Evolutionary conservation across 2,797 vertebrate genomes (phyloP).

Genomic region (Oreonectes daqikongensis): DNA sequence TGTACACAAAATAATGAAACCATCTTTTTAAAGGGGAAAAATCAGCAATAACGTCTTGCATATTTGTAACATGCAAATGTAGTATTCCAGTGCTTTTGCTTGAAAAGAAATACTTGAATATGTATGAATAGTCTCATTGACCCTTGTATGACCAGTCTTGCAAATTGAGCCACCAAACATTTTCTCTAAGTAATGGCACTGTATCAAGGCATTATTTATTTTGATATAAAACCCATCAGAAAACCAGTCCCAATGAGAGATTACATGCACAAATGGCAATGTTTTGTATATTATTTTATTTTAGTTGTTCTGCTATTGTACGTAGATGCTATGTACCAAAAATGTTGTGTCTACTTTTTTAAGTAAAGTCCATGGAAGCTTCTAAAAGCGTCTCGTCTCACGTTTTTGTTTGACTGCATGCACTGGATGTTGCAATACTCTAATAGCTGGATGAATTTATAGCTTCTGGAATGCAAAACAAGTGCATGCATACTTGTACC

Average conservation of each 20-base stretch:
- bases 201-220: slow-evolving; percentile 96
- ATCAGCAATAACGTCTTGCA: slow-evolving; percentile 66
- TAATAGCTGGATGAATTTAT: neutral
- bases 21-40: slow-evolving; percentile 60
- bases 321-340: slow-evolving; percentile 82
- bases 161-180: slow-evolving; percentile 65
- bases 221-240: slow-evolving; percentile 74
- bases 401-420: too few species aligned
- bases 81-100: slow-evolving; percentile 80
- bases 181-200: slow-evolving; percentile 86
- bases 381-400: slow-evolving; percentile 46
- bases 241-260: slow-evolving; percentile 72
- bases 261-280: slow-evolving; percentile 67
- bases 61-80: slow-evolving; percentile 73
- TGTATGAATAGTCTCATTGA: slow-evolving; percentile 68
- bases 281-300: slow-evolving; percentile 72
- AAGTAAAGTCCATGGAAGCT: slow-evolving; percentile 61
- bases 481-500: neutral
- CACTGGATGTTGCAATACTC: neutral
- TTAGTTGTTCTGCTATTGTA: slow-evolving; percentile 75
- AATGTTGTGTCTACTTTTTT: slow-evolving; percentile 55
- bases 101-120: slow-evolving; percentile 76
- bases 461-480: slow-evolving; percentile 30
- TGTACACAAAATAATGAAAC: slow-evolving; percentile 57
- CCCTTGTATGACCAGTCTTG: slow-evolving; percentile 54